Percentiles rank a stretch among this genome's conserved stretches.
phyloP scores from a whole-genome alignment of 1,140 invertebrate genomes.

The Drosophila kanapiae region DNA sequence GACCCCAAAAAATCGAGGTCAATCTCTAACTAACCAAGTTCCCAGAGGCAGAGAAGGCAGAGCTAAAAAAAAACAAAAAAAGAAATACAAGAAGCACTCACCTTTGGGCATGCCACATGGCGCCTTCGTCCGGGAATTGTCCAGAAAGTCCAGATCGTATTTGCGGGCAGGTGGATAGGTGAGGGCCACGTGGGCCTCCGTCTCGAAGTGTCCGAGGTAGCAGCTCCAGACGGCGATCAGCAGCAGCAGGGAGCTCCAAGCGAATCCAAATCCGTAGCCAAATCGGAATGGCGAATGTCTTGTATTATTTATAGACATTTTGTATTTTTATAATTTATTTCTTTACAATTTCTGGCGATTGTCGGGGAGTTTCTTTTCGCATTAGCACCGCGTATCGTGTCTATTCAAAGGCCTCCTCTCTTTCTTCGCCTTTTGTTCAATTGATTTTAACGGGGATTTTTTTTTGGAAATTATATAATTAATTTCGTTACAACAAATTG shows the following conservation, averaged over 20 bases:
- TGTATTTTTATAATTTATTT: conserved; percentile 58
- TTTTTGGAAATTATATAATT: conserved; percentile 33
- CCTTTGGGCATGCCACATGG: conserved; percentile 99
- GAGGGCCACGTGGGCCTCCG: conserved; percentile 91
- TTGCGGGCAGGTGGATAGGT: conserved; percentile 94
- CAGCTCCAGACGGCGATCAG: conserved; percentile 45
- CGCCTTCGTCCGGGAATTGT: conserved; percentile 94
- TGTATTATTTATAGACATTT: conserved; percentile 68
- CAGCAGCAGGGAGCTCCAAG: conserved; percentile 34
- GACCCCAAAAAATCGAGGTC: conserved; percentile 12
- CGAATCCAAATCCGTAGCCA: conserved; percentile 17
- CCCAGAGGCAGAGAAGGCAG: conserved; percentile 33
- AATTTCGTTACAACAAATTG: conserved; percentile 55
- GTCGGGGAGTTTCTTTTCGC: conserved; percentile 53
- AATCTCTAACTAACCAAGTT: conserved; percentile 25
- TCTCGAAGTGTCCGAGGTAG: conserved; percentile 51
- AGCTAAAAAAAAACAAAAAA: conserved; percentile 1
- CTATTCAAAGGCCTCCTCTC: conserved; percentile 35
- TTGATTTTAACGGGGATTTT: conserved; percentile 46
- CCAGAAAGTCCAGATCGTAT: conserved; percentile 97
- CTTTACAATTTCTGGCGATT: conserved; percentile 56
- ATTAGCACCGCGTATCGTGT: conserved; percentile 47
- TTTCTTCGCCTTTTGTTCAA: conserved; percentile 31
- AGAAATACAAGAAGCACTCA: conserved; percentile 85
- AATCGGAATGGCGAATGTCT: conserved; percentile 38